Percentiles rank a stretch among this genome's conserved stretches.
phyloP scores from a whole-genome alignment of 2,113 vertebrate genomes.

The Telmatochromis brachygnathus region DNA sequence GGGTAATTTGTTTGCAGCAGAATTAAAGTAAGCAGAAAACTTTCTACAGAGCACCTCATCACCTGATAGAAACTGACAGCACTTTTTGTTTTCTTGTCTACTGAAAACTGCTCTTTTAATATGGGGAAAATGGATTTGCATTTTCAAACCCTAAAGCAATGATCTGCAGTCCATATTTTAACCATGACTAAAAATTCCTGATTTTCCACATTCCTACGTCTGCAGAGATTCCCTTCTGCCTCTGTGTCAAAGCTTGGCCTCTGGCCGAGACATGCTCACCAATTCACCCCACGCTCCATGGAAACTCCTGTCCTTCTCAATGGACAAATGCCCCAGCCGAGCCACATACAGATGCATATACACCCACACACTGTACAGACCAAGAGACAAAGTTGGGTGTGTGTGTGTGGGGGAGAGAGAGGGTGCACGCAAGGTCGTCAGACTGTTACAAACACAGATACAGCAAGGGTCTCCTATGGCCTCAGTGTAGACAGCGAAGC shows the following conservation, averaged over 20 bases:
- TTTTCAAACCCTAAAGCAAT: neutral
- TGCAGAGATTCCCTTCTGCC: constrained; percentile 45
- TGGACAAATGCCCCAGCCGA: constrained; percentile 36
- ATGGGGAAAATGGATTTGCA: neutral
- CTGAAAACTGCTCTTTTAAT: neutral
- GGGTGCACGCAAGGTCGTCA: neutral
- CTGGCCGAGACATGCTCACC: constrained; percentile 43
- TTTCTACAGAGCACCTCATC: neutral
- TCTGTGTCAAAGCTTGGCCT: constrained; percentile 45
- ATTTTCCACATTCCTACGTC: constrained; percentile 33
- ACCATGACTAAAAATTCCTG: neutral
- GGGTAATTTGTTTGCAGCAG: neutral
- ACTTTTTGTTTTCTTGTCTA: neutral
- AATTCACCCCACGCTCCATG: constrained; percentile 30
- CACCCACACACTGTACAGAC: neutral
- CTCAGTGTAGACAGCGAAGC: constrained; percentile 46
- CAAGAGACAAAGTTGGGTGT: neutral
- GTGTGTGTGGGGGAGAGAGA: neutral
- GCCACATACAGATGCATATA: constrained; percentile 23
- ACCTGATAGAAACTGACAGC: neutral
- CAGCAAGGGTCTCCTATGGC: constrained; percentile 39
- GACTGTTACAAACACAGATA: constrained; percentile 14
- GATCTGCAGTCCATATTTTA: neutral
- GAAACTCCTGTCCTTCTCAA: constrained; percentile 52
- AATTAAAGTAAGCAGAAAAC: neutral